phyloP scores from a whole-genome alignment of 2,797 vertebrate genomes.

The Semaprochilodus insignis region DNA sequence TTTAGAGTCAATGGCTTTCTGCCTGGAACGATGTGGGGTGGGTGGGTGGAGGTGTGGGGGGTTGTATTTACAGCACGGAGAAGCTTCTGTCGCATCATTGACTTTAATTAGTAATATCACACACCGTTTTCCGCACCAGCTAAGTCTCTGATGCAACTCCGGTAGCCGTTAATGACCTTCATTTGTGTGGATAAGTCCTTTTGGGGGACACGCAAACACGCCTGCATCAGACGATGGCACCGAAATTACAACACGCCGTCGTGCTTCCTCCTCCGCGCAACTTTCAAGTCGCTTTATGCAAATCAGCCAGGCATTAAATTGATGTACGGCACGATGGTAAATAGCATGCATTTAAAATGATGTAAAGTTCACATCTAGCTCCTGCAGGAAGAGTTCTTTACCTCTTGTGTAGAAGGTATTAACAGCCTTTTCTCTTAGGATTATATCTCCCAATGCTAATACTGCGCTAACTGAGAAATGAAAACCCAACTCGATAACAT shows the following conservation, averaged over 20 bases:
- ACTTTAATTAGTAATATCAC: conserved; percentile 62
- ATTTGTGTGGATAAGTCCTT: conserved; percentile 52
- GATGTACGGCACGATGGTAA: conserved; percentile 44
- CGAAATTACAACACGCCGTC: conserved; percentile 29
- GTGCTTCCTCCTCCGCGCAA: conserved; percentile 26
- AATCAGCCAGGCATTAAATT: conserved; percentile 54
- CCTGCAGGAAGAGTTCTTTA: conserved; percentile 29
- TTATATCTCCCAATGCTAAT: neutral
- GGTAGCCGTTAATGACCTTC: conserved; percentile 60
- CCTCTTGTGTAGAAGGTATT: conserved; percentile 18
- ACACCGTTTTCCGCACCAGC: conserved; percentile 55
- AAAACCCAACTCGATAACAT: neutral
- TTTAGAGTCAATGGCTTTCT: conserved; percentile 46
- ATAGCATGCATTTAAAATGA: conserved; percentile 49
- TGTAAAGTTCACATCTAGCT: conserved; percentile 33
- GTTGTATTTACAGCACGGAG: conserved; percentile 55
- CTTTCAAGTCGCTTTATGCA: conserved; percentile 45
- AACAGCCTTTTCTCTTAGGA: neutral
- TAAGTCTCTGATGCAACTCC: conserved; percentile 51
- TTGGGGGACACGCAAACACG: conserved; percentile 29
- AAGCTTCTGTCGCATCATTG: conserved; percentile 46
- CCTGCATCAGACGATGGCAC: conserved; percentile 7
- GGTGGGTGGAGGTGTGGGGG: neutral
- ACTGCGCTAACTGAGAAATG: neutral
- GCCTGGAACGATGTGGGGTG: neutral